Evolutionary conservation across 2,888 invertebrate genomes (phyloP).

Genomic region (Noctua comes): DNA sequence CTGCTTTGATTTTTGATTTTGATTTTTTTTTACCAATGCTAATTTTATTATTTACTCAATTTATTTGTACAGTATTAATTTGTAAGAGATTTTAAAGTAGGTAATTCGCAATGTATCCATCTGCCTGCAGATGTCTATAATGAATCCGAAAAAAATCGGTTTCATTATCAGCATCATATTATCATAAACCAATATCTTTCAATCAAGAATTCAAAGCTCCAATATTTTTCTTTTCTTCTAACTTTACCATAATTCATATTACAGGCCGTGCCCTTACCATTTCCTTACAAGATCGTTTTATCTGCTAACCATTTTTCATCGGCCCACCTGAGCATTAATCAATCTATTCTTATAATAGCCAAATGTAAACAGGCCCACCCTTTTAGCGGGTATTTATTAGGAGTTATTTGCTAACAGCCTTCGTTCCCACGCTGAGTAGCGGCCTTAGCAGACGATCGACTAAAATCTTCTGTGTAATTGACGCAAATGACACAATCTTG

Average conservation of each 20-base stretch:
- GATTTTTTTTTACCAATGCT: too few species aligned
- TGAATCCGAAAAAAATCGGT: not conserved
- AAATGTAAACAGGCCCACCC: conserved; percentile 67
- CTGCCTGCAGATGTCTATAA: not conserved
- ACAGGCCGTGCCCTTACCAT: conserved; percentile 33
- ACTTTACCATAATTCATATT: conserved; percentile 38
- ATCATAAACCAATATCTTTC: conserved; percentile 7
- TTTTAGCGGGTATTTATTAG: conserved; percentile 70
- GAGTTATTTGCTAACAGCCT: conserved; percentile 63
- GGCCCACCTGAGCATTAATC: conserved; percentile 63
- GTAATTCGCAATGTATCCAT: not conserved
- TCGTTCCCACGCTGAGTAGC: conserved; percentile 64
- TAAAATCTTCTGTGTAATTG: conserved; percentile 7
- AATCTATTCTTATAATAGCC: conserved; percentile 65
- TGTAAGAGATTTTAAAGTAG: not conserved
- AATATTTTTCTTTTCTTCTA: conserved; percentile 25
- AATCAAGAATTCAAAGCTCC: conserved; percentile 12
- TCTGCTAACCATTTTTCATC: conserved; percentile 65
- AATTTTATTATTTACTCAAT: not conserved
- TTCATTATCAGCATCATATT: not conserved
- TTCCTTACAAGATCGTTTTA: conserved; percentile 52
- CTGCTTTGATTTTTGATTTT: too few species aligned
- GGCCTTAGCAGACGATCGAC: conserved; percentile 18
- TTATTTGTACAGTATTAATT: not conserved
- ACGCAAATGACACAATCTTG: conserved; percentile 15